These are phyloP conservation scores for Archocentrus centrarchus DNA, from an alignment of 2,113 vertebrate genomes.

Conservation along the genomic window DNA sequence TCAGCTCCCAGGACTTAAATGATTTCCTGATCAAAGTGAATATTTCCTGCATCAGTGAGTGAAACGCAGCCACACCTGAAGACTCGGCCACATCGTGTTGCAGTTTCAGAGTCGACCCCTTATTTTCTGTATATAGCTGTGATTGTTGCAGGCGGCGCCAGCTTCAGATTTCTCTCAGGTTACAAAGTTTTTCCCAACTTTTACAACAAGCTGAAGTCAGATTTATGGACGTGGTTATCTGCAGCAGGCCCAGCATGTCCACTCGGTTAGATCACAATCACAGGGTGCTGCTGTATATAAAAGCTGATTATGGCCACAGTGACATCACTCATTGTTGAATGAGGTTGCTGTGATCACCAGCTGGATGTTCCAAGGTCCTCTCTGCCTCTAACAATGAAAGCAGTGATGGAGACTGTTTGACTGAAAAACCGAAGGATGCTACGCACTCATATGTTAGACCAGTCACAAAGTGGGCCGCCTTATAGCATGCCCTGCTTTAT, in stretches of 20 bases:
- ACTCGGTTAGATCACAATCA: background rate
- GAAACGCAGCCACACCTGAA: background rate
- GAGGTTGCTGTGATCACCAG: background rate
- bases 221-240: background rate
- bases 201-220: background rate
- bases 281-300: background rate
- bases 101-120: background rate
- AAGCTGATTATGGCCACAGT: background rate
- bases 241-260: fast-evolving
- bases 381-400: background rate
- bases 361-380: fast-evolving
- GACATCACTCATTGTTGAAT: fast-evolving
- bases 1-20: background rate
- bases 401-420: too few relatives aligned
- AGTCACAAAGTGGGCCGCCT: too few relatives aligned
- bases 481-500: too few relatives aligned
- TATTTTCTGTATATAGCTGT: background rate
- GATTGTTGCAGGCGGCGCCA: background rate
- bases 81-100: background rate
- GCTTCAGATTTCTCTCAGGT: background rate
- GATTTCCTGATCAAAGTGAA: background rate
- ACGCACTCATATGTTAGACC: too few relatives aligned
- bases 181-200: background rate
- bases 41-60: background rate
- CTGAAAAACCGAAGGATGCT: too few relatives aligned